Conservation (phyloP, 2,888 invertebrate species). For the Orthonevra nobilis region DNA sequence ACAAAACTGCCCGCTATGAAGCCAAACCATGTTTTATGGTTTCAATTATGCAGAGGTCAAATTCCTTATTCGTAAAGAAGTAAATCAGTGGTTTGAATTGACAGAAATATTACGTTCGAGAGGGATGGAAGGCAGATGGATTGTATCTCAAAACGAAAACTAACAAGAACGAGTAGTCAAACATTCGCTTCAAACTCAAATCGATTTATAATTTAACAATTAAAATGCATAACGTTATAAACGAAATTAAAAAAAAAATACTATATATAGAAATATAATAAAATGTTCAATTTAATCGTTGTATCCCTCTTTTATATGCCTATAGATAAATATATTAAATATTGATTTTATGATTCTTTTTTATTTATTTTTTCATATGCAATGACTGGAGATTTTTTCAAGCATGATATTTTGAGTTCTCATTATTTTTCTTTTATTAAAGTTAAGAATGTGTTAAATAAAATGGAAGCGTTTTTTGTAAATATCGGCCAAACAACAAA, state of each 20-base stretch:
- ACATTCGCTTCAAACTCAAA: conserved; percentile 22
- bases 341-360: conserved; percentile 42
- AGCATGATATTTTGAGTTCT: conserved; percentile 45
- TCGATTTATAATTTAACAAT: conserved; percentile 13
- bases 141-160: too few species aligned
- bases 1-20: too few species aligned
- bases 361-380: conserved; percentile 56
- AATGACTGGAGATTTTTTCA: conserved; percentile 69
- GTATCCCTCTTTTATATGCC: conserved; percentile 3
- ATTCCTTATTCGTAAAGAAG: too few species aligned
- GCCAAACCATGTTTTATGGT: too few species aligned
- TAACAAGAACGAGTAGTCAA: too few species aligned
- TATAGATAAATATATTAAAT: conserved; percentile 34
- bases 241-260: neutral
- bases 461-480: conserved; percentile 58
- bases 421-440: conserved; percentile 6
- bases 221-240: neutral
- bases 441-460: conserved; percentile 38
- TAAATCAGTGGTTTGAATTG: too few species aligned
- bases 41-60: too few species aligned
- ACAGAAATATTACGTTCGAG: too few species aligned
- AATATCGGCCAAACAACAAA: conserved; percentile 34
- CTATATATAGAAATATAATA: too few species aligned
- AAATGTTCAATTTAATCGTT: too few species aligned
- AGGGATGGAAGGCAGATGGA: too few species aligned